Base-by-base conservation (phyloP, 2,113 vertebrate species). In the Callionymus lyra region DNA sequence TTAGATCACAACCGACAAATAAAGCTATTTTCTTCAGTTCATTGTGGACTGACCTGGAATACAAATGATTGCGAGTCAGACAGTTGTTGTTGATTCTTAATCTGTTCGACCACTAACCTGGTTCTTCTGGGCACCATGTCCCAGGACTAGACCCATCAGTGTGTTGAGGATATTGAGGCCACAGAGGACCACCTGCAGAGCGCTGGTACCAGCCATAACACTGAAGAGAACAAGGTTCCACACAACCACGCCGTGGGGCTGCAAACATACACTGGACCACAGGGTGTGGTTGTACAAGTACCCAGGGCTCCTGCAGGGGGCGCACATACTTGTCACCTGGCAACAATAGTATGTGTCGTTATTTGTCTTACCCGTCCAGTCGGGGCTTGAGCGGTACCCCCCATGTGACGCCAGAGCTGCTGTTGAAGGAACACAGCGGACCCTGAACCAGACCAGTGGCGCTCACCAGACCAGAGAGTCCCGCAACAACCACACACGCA, bases 181-280 rank as follows among this genome's bases (percentile, higher is more conserved):
- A 50, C 84, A 84, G 9, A 87, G 65, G 9, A 84, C 0, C 1
- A 38, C 37, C 63, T 86, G 77, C 34, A 83, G 62, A 1, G 47
- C 66, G 3, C 79, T 84, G 53, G 48, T 17, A 1, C 17, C 49
- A 15, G 72, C 74, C 49, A 84, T 69, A 9, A 84, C 37, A 3
- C 64, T 50, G 31, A 88, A 88, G 34, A 87, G 79, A 15, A 64
- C 57, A 4, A 74, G 2, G 4, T 88, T 85, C 86, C 86, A 88
- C 38, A 58, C 42, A 0, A 88, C 82, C 40, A 85, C 80, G 0
- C 32, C 47, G 0, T 1, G 19, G 1, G 86, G 86, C 38, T 78
- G 46, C 50, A 59, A 18, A 56, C 86, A 88, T 6, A 81, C 70
- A 0, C 58, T 56, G 0, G 46, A 50, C 84, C 84, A 87, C 32